A percentile compares a stretch with the other conserved stretches of the same genome.
These are phyloP conservation scores for Aromia moschata DNA, from an alignment of 2,888 invertebrate species.

Conservation along the genomic window DNA sequence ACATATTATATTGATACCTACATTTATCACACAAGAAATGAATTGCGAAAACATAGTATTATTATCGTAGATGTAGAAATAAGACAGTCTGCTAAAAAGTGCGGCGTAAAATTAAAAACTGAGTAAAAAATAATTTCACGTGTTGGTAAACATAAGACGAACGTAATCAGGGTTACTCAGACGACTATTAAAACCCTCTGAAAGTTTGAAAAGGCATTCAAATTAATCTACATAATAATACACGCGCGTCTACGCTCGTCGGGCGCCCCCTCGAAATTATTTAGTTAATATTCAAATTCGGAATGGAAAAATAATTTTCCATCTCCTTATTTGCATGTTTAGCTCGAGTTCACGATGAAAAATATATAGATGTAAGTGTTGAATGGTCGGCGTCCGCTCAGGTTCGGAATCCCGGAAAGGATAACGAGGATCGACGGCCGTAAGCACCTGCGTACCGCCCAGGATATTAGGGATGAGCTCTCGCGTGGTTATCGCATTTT, in stretches of 20 bases:
- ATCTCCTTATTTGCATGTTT: conserved; percentile 22
- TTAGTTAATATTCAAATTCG: conserved; percentile 9
- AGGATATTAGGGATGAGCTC: conserved; percentile 49
- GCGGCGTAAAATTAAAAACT: too few species aligned
- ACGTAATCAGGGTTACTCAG: not conserved
- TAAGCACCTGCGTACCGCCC: conserved; percentile 53
- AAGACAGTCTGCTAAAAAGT: too few species aligned
- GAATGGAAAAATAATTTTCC: conserved; percentile 18
- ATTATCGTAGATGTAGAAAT: too few species aligned
- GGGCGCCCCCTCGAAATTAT: conserved; percentile 1
- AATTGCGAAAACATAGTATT: too few species aligned
- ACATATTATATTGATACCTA: too few species aligned
- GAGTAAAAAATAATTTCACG: too few species aligned
- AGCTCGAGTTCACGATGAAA: conserved; percentile 18
- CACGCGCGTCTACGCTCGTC: not conserved
- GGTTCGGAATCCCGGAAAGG: conserved; percentile 31
- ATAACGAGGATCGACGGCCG: conserved; percentile 49
- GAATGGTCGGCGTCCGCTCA: conserved; percentile 27
- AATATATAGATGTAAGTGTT: conserved; percentile 31
- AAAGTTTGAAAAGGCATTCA: conserved; percentile 10
- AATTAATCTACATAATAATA: not conserved
- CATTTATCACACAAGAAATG: too few species aligned
- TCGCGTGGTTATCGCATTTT: conserved; percentile 43
- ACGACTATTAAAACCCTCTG: not conserved
- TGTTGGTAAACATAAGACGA: not conserved